phyloP scores from a whole-genome alignment of 2,113 vertebrate genomes.

The Tautogolabrus adspersus region DNA sequence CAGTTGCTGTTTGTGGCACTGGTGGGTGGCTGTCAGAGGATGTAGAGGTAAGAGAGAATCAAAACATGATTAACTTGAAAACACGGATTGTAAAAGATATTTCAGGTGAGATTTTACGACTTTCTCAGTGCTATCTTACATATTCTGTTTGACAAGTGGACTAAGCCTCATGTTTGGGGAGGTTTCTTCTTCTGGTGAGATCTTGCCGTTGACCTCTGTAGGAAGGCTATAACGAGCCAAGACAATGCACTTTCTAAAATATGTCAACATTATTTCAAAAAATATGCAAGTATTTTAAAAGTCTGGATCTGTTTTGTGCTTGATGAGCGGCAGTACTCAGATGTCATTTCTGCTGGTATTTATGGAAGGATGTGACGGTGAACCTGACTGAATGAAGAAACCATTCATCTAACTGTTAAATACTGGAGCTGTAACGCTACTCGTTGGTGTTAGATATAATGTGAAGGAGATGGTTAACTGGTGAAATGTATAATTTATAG shows the following conservation, averaged over 20 bases:
- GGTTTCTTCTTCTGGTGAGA: conserved; percentile 14
- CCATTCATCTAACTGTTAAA: conserved; percentile 30
- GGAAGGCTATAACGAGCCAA: conserved; percentile 19
- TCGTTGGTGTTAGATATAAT: conserved; percentile 32
- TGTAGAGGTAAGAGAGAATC: not conserved
- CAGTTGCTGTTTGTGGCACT: too few relatives aligned
- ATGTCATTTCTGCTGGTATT: conserved; percentile 55
- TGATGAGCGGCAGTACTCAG: conserved; percentile 51
- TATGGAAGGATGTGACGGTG: conserved; percentile 37
- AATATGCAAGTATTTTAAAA: conserved; percentile 21
- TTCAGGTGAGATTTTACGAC: conserved; percentile 4
- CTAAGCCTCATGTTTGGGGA: conserved; percentile 26
- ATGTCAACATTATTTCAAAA: conserved; percentile 52
- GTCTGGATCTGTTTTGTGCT: conserved; percentile 32
- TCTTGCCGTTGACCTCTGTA: conserved; percentile 7
- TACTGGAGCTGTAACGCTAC: conserved; percentile 16
- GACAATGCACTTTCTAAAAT: conserved; percentile 69
- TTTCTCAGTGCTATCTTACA: not conserved
- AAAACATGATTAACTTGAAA: conserved; percentile 55
- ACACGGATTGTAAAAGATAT: conserved; percentile 9
- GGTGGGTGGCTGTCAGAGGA: too few relatives aligned
- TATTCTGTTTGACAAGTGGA: conserved; percentile 21
- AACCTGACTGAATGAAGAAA: conserved; percentile 36
- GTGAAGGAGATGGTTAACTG: conserved; percentile 37
- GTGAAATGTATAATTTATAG: conserved; percentile 4